A percentile compares a stretch with the other conserved stretches of the same genome.
phyloP scores from a whole-genome alignment of 2,797 vertebrate species.

The Diceros bicornis region DNA sequence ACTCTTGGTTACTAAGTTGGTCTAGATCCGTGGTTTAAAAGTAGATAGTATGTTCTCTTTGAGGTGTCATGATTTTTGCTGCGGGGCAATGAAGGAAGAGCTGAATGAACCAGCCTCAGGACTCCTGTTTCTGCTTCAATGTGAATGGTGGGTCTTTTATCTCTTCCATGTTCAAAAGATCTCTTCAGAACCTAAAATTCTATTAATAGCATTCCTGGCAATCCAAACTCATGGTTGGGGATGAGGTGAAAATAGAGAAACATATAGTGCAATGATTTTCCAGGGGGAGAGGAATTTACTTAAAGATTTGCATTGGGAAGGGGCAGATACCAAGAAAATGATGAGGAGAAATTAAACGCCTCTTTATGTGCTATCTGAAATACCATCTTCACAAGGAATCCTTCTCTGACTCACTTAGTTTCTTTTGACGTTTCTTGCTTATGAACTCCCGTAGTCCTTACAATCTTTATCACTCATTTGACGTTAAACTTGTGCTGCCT shows the following conservation, averaged over 20 bases:
- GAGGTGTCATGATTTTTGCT: neutral
- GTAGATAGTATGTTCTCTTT: neutral
- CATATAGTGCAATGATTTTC: neutral
- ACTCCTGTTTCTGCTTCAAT: neutral
- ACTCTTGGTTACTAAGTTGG: neutral
- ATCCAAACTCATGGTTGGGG: neutral
- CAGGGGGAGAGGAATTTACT: neutral
- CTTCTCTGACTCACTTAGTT: neutral
- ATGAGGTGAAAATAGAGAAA: neutral
- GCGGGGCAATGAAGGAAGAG: neutral
- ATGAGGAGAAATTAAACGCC: neutral
- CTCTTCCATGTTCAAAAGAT: neutral
- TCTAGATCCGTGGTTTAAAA: neutral
- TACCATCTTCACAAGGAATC: neutral
- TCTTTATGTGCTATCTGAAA: neutral
- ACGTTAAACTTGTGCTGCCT: neutral
- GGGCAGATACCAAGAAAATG: neutral
- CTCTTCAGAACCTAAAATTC: neutral
- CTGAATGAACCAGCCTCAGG: neutral
- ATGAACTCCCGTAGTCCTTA: neutral
- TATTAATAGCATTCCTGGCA: neutral
- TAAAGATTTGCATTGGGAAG: constrained; percentile 19
- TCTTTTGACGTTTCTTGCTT: neutral
- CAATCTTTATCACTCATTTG: neutral
- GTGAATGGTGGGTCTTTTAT: neutral